These are phyloP conservation scores for Geodia barretti DNA, from an alignment of 37 sponge, comb jelly and placozoan species.

Conservation along the genomic window DNA sequence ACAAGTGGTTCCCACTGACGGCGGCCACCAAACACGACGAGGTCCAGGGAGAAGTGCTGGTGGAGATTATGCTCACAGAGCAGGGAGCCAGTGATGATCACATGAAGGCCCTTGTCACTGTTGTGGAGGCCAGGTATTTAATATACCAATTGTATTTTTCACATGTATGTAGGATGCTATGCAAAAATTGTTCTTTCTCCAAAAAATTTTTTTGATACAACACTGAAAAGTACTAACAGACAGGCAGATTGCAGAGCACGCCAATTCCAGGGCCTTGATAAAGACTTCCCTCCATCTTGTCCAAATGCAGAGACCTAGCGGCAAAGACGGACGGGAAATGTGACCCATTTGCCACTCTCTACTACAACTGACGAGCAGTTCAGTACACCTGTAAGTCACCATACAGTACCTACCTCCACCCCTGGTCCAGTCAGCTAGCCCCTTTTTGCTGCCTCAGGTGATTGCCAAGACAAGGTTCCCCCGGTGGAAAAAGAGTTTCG, in stretches of 20 bases:
- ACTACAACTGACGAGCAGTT: constrained; percentile 46
- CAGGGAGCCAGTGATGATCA: constrained; percentile 5
- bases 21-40: constrained; percentile 62
- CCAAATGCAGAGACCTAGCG: constrained; percentile 69
- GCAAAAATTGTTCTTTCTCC: too few relatives aligned
- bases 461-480: constrained; percentile 83
- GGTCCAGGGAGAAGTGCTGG: constrained; percentile 75
- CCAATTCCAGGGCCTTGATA: too few relatives aligned
- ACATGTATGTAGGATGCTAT: constrained; percentile 18
- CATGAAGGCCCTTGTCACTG: neutral
- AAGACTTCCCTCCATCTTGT: neutral
- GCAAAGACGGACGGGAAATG: constrained; percentile 66
- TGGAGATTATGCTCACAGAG: constrained; percentile 61
- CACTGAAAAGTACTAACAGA: too few relatives aligned
- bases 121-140: constrained; percentile 66
- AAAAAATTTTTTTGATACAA: too few relatives aligned
- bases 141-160: neutral
- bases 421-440: neutral
- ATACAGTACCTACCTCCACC: neutral
- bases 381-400: constrained; percentile 39
- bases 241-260: too few relatives aligned
- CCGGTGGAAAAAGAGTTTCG: constrained; percentile 73
- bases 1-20: constrained; percentile 75
- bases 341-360: constrained; percentile 73
- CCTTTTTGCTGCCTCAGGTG: constrained; percentile 5